Evolutionary conservation across 2,113 vertebrate species (phyloP).

Genomic region (Hylia prasina): DNA sequence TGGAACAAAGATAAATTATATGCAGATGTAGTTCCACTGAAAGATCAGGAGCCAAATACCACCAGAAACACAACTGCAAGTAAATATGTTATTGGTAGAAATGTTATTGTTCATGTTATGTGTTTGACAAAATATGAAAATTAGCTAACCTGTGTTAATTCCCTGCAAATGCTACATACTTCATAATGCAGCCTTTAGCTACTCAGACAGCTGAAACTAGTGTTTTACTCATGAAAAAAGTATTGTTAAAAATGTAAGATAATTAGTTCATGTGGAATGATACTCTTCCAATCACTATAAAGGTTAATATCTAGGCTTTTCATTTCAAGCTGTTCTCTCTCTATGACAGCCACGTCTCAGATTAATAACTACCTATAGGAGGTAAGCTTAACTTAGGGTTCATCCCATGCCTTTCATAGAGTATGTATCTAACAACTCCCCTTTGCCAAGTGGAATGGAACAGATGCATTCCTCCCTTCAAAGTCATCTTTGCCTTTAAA

Average conservation of each 20-base stretch:
- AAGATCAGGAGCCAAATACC: neutral
- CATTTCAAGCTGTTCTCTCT: neutral
- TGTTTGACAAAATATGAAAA: neutral
- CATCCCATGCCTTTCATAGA: neutral
- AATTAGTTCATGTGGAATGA: neutral
- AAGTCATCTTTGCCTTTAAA: neutral
- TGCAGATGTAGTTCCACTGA: neutral
- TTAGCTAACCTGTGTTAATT: neutral
- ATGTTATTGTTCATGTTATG: neutral
- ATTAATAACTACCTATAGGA: neutral
- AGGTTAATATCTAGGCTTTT: neutral
- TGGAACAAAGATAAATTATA: neutral
- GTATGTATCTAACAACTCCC: neutral
- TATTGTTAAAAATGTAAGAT: neutral
- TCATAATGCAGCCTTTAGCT: neutral
- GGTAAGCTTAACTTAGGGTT: neutral
- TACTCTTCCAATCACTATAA: neutral
- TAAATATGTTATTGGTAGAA: neutral
- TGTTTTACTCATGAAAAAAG: neutral
- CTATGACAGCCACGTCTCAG: neutral
- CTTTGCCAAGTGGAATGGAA: neutral
- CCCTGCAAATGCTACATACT: neutral
- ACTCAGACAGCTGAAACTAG: neutral
- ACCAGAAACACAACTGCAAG: neutral
- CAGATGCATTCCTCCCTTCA: neutral